These are phyloP conservation scores for Cerastis leucographa DNA, from an alignment of 2,888 invertebrate genomes.

Conservation along the genomic window DNA sequence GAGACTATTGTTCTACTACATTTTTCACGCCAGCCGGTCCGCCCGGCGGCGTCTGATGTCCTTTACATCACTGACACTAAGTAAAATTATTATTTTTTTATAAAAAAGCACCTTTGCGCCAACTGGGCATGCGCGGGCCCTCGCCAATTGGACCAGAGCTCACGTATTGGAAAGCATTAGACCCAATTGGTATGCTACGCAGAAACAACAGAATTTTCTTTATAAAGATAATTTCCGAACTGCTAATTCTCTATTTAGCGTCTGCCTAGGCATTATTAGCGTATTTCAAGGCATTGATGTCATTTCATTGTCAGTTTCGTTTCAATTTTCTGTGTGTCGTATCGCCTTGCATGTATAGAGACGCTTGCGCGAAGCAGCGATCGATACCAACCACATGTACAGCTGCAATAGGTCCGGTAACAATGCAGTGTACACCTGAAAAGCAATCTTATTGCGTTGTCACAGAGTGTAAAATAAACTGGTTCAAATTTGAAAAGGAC, in stretches of 20 bases:
- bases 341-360: slow-evolving; percentile 53
- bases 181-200: slow-evolving; percentile 64
- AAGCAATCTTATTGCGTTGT: slow-evolving; percentile 49
- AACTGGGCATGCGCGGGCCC: slow-evolving; percentile 83
- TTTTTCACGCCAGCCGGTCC: slow-evolving; percentile 80
- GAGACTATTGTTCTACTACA: slow-evolving; percentile 73
- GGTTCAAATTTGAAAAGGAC: slow-evolving; percentile 39
- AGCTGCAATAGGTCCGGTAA: slow-evolving; percentile 68
- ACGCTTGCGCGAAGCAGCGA: slow-evolving; percentile 87
- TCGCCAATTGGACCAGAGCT: slow-evolving; percentile 85
- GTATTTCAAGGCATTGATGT: slow-evolving; percentile 26
- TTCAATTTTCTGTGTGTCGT: slow-evolving; percentile 51
- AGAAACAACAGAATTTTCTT: slow-evolving; percentile 68
- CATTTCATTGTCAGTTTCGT: slow-evolving; percentile 26
- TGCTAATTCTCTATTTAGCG: neutral
- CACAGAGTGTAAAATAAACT: slow-evolving; percentile 64
- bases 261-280: slow-evolving; percentile 3
- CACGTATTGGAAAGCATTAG: slow-evolving; percentile 73
- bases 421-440: slow-evolving; percentile 31
- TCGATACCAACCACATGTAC: slow-evolving; percentile 78
- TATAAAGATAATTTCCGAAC: slow-evolving; percentile 21
- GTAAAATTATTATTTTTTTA: slow-evolving; percentile 78
- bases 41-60: slow-evolving; percentile 79
- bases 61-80: slow-evolving; percentile 85
- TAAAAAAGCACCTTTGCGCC: slow-evolving; percentile 68